Percentiles rank a stretch among this genome's conserved stretches.
phyloP scores from a whole-genome alignment of 2,797 vertebrate genomes.

The Amazona ochrocephala region DNA sequence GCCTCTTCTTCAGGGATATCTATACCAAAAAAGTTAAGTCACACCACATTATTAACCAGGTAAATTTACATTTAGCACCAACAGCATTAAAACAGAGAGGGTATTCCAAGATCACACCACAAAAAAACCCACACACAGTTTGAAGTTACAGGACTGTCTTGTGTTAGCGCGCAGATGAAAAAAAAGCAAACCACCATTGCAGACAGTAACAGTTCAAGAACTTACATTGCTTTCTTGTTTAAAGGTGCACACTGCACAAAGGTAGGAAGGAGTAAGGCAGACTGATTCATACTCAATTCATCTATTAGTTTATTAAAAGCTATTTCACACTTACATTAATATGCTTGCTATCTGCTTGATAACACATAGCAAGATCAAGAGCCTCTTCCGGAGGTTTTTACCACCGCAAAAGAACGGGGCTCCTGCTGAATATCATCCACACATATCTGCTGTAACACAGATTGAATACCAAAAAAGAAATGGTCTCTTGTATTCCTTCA shows the following conservation, averaged over 20 bases:
- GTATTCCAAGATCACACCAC: background rate
- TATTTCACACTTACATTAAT: background rate
- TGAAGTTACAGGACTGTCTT: background rate
- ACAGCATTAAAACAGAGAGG: background rate
- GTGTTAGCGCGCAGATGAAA: background rate
- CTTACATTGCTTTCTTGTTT: background rate
- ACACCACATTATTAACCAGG: background rate
- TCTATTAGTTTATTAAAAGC: background rate
- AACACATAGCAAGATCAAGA: background rate
- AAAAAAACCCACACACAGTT: background rate
- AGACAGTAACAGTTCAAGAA: background rate
- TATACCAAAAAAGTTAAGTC: slow-evolving; percentile 63
- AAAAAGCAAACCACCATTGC: background rate
- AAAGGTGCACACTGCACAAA: background rate
- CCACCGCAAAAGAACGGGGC: background rate
- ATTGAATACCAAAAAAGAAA: background rate
- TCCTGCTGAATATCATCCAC: background rate
- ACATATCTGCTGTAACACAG: background rate
- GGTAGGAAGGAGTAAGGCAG: background rate
- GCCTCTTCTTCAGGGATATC: slow-evolving; percentile 99
- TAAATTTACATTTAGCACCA: background rate
- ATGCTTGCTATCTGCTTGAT: background rate
- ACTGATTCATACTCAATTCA: background rate
- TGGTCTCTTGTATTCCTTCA: background rate
- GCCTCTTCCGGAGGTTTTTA: background rate